A percentile compares a stretch with the other conserved stretches of the same genome.
Conservation (phyloP, 92 coral and sea anemone species). For the Ricordea florida region DNA sequence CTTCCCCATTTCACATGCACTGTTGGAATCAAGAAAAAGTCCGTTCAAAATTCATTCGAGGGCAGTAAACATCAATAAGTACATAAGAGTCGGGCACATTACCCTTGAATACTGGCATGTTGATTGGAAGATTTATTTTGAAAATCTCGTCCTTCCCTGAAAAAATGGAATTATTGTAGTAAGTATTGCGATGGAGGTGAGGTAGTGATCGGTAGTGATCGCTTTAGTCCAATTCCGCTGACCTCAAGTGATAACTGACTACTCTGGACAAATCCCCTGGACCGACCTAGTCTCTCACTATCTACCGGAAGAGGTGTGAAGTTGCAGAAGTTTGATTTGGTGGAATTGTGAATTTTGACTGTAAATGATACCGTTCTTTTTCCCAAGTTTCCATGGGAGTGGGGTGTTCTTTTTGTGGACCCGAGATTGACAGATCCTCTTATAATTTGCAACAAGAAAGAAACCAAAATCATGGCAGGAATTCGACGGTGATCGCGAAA, state of each 20-base stretch:
- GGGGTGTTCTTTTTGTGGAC: constrained; percentile 15
- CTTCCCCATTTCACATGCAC: constrained; percentile 96
- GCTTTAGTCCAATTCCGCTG: no score
- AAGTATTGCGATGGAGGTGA: no score
- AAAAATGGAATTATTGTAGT: no score
- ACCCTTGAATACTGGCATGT: constrained; percentile 72
- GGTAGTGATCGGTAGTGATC: no score
- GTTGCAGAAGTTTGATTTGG: no score
- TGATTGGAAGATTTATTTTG: not conserved
- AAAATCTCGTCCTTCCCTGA: not conserved
- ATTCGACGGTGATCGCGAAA: not conserved
- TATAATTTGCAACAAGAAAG: constrained; percentile 10
- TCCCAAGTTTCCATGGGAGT: constrained; percentile 37
- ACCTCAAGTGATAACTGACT: no score
- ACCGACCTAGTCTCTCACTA: no score
- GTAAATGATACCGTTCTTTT: no score
- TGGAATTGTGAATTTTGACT: no score
- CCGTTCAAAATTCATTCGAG: not conserved
- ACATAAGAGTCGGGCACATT: not conserved
- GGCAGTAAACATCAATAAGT: not conserved
- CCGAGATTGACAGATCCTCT: constrained; percentile 2
- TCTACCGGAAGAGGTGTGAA: no score
- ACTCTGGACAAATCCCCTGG: no score
- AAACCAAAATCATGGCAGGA: not conserved
- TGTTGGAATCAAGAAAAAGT: not conserved